Conservation (phyloP, 35 echinoderm and acorn worm genomes). For the Anneissia japonica region DNA sequence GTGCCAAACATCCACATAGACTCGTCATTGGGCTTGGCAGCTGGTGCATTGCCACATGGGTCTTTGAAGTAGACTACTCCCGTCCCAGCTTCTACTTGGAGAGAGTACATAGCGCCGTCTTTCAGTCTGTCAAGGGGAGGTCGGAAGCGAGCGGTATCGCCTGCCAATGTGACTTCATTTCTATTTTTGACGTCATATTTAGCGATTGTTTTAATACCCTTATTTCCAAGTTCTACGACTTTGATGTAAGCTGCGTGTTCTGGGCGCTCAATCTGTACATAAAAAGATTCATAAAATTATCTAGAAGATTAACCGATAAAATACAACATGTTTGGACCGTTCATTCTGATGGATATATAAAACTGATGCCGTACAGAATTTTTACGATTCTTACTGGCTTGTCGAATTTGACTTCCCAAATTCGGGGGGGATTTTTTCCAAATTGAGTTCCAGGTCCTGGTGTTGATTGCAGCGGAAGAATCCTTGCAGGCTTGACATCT, state of each 20-base stretch:
- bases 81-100: neutral
- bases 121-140: neutral
- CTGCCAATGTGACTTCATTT: neutral
- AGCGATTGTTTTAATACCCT: neutral
- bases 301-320: too few relatives aligned
- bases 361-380: too few relatives aligned
- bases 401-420: neutral
- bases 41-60: neutral
- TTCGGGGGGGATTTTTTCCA: neutral
- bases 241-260: neutral
- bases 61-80: neutral
- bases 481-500: neutral
- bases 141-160: neutral
- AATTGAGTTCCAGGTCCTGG: constrained; percentile 1
- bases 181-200: neutral
- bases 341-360: too few relatives aligned
- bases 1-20: neutral
- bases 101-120: neutral
- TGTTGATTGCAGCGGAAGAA: neutral
- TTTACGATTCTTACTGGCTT: neutral
- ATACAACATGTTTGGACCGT: too few relatives aligned
- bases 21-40: neutral
- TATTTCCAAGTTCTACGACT: neutral
- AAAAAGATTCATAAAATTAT: neutral
- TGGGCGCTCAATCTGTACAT: neutral